phyloP scores from a whole-genome alignment of 2,888 invertebrate genomes.

The Tinea pellionella region DNA sequence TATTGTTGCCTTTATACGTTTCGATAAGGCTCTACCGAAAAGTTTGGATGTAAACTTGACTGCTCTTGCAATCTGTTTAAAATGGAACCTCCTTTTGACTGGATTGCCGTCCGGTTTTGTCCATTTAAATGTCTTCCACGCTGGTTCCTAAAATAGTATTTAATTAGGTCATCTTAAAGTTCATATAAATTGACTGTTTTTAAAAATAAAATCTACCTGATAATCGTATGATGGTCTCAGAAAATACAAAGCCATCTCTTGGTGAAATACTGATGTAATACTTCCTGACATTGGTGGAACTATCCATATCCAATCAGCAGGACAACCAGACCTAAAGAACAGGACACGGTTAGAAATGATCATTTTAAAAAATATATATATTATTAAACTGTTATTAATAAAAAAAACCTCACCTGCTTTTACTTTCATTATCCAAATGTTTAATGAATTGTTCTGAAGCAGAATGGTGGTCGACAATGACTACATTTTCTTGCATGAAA shows the following conservation, averaged over 20 bases:
- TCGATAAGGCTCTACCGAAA: conserved; percentile 91
- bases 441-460: conserved; percentile 96
- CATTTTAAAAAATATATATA: conserved; percentile 7
- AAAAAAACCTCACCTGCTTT: conserved; percentile 64
- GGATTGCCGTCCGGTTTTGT: conserved; percentile 67
- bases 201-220: conserved; percentile 67
- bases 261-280: conserved; percentile 81
- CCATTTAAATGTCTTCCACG: conserved; percentile 94
- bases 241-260: conserved; percentile 90
- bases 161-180: neutral
- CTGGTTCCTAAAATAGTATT: conserved; percentile 73
- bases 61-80: conserved; percentile 94
- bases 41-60: conserved; percentile 97
- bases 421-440: conserved; percentile 90
- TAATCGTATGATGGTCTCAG: conserved; percentile 92
- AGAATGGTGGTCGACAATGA: conserved; percentile 95
- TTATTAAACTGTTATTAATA: conserved; percentile 15
- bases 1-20: conserved; percentile 94
- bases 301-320: conserved; percentile 88
- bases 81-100: conserved; percentile 86
- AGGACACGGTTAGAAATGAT: too few species aligned
- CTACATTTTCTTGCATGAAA: conserved; percentile 84
- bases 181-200: neutral
- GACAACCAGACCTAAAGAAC: conserved; percentile 75
- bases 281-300: conserved; percentile 82